Conservation (phyloP, 2,888 invertebrate species). For the Eurois occulta region DNA sequence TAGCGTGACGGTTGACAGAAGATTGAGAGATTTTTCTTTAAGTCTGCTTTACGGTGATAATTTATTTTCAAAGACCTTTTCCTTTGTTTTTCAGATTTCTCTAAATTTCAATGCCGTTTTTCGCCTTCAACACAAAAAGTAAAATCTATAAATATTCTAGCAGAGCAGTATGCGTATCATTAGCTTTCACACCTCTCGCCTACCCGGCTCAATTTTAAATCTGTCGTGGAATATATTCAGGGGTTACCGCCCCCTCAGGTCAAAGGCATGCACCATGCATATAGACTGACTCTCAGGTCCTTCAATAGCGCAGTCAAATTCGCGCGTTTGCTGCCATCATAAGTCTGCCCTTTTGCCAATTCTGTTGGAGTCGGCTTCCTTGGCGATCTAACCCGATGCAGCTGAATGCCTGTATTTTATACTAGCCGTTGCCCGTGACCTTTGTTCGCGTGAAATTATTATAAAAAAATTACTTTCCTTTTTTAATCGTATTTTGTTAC, state of each 20-base stretch:
- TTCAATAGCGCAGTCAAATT: conserved; percentile 39
- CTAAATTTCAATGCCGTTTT: not conserved
- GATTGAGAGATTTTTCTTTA: no score
- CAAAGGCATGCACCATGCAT: conserved; percentile 67
- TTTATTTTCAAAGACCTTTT: not conserved
- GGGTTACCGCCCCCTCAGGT: conserved; percentile 53
- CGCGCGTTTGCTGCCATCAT: not conserved
- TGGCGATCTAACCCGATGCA: no score
- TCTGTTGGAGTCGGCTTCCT: not conserved
- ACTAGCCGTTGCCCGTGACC: no score
- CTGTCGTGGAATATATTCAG: conserved; percentile 70
- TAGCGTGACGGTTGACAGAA: no score
- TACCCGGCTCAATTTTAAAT: conserved; percentile 63
- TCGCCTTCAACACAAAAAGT: not conserved
- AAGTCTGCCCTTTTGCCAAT: no score
- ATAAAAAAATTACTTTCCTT: no score
- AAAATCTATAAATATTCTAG: not conserved
- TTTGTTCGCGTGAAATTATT: no score
- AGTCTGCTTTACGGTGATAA: not conserved
- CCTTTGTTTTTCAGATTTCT: not conserved
- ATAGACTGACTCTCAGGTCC: conserved; percentile 37
- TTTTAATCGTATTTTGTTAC: no score
- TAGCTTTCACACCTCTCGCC: conserved; percentile 23
- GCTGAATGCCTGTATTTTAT: no score
- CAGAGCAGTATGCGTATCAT: conserved; percentile 43